Base-by-base conservation (phyloP, 2,797 vertebrate species). In the Pangasius djambal region DNA sequence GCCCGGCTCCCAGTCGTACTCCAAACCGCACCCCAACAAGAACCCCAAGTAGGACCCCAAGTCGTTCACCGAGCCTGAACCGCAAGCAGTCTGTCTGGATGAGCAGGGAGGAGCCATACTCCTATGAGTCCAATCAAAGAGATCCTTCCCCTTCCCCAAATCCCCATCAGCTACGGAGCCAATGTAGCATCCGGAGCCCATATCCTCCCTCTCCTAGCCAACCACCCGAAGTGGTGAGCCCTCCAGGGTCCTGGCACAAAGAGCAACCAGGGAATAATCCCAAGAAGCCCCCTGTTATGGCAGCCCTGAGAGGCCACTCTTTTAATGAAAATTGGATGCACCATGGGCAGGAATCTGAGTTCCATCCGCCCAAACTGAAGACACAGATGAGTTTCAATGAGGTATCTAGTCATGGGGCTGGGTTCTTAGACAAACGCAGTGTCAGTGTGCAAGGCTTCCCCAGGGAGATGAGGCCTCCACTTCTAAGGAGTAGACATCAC, bases 301-400 rank as follows among this genome's bases (percentile, higher is more conserved):
- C 98, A 90, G 97, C 97, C 7, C 94, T 99, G 93, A 98, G 98
- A 92, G 97, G 97, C 9, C 98, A 98, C 0, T 95, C 97, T 0
- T 96, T 97, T 82, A 96, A 97, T 85, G 96, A 98, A 91, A 99
- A 98, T 93, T 99, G 99, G 96, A 96, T 97, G 92, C 97, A 99
- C 91, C 98, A 98, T 67, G 97, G 96, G 92, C 96, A 97, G 85
- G 98, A 99, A 63, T 55, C 92, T 10, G 98, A 99, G 93, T 99
- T 98, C 91, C 97, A 98, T 93, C 96, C 97, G 0, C 98, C 97
- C 55, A 97, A 98, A 93, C 95, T 99, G 52, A 96, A 97, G 81
- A 98, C 97, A 94, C 98, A 99, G 94, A 98, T 99, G 96, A 99
- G 98, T 93, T 99, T 99, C 93, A 99, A 97, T 4, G 98, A 99